phyloP scores from a whole-genome alignment of 2,888 invertebrate genomes.

The Halictus ligatus region DNA sequence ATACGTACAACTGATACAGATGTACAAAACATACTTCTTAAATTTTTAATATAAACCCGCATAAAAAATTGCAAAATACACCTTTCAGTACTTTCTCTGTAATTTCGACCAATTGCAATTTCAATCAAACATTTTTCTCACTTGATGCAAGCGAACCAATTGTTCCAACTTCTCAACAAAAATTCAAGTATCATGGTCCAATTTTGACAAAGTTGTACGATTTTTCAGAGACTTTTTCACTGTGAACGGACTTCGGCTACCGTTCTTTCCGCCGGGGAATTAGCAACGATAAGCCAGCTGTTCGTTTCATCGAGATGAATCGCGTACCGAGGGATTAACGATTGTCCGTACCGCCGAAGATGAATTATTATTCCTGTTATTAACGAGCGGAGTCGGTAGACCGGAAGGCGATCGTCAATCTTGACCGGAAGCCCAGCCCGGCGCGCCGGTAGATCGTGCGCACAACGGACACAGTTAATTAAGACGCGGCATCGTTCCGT shows the following conservation, averaged over 20 bases:
- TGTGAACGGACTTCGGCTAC: not conserved
- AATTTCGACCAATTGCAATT: too few relatives aligned
- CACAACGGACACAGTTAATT: constrained; percentile 58
- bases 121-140: too few relatives aligned
- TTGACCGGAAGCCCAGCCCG: constrained; percentile 56
- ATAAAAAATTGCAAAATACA: too few relatives aligned
- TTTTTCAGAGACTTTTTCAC: too few relatives aligned
- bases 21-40: too few relatives aligned
- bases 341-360: not conserved
- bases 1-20: too few relatives aligned
- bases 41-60: too few relatives aligned
- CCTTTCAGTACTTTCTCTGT: too few relatives aligned
- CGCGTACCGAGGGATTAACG: not conserved
- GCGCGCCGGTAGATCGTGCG: constrained; percentile 56
- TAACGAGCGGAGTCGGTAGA: constrained; percentile 55
- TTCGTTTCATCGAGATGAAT: not conserved
- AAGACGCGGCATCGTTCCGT: constrained; percentile 53
- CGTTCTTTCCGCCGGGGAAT: not conserved
- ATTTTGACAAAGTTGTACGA: too few relatives aligned
- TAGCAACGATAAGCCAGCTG: not conserved
- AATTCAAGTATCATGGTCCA: too few relatives aligned
- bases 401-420: constrained; percentile 62
- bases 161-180: too few relatives aligned
- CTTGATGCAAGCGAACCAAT: too few relatives aligned
- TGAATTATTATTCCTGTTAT: constrained; percentile 1